phyloP scores from a whole-genome alignment of 2,113 vertebrate species.

The Piaya cayana region DNA sequence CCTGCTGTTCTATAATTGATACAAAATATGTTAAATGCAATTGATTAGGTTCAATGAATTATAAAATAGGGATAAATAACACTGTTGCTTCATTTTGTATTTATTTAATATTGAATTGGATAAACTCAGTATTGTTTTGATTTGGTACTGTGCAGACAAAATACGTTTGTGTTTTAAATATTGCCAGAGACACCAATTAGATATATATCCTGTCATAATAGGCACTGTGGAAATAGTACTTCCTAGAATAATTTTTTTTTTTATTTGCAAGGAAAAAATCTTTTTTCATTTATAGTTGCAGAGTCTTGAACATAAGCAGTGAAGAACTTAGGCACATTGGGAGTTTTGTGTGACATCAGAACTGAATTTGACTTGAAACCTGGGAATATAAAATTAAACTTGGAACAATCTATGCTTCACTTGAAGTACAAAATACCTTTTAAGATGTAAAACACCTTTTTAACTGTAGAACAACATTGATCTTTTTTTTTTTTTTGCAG shows the following conservation, averaged over 20 bases:
- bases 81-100: neutral
- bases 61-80: neutral
- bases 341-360: neutral
- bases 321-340: neutral
- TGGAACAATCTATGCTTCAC: neutral
- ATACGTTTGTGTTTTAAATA: slow-evolving; percentile 8
- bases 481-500: neutral
- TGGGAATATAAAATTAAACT: neutral
- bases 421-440: neutral
- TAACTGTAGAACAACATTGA: neutral
- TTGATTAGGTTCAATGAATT: neutral
- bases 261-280: neutral
- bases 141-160: neutral
- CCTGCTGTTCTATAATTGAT: neutral
- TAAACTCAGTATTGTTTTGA: neutral
- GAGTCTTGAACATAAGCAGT: neutral
- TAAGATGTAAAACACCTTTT: neutral
- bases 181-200: slow-evolving; percentile 25
- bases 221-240: neutral
- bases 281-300: neutral
- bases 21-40: neutral
- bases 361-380: neutral
- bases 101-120: neutral
- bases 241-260: neutral
- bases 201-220: neutral